Evolutionary conservation across 2,888 invertebrate genomes (phyloP), one percentile per base, ranked within the genome.

Genomic region (Aromia moschata): DNA sequence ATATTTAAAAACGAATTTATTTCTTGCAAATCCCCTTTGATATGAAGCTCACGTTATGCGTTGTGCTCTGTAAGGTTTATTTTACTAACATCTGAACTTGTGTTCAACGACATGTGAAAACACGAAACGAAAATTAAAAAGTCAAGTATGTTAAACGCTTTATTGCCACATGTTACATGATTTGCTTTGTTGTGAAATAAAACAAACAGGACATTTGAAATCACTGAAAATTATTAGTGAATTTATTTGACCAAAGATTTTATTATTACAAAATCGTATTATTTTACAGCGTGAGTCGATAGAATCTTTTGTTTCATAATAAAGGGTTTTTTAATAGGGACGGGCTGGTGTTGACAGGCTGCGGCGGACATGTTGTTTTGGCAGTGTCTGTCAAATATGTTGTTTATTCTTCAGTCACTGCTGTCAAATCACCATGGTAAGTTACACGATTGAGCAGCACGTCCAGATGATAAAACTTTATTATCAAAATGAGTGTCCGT

Each of bases 1-100:
- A n/a, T 20, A 20, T 47, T 20, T 47, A 47, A 47, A 47, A 47
- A 47, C 37, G 37, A 36, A 12, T 47, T 47, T 47, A 47, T 47
- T 5, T 25, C 25, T 25, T 37, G 17, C 18, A 14, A 17, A 12
- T 47, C 18, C 17, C 37, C 47, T 47, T 47, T 47, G 47, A 47
- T 37, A 47, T 14, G 16, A 16, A 14, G 18, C 47, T 47, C 37
- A 12, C 37, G 45, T 46, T 46, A 31, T 46, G 7, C 7, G 30
- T 31, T 46, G 45, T 11, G 47, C 33, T 20, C 37, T 33, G 33
- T 10, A 47, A 17, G 33, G 47, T 47, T 47, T 47, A 47, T 47
- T 47, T 47, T 33, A 47, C 17, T 47, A 5, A 25, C 10, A 18
- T 33, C 17, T 17, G 18, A 36, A 11, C 30, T 36, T 47, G 18